Evolutionary conservation across 1,140 invertebrate species (phyloP).

Genomic region (Copidosoma floridanum): DNA sequence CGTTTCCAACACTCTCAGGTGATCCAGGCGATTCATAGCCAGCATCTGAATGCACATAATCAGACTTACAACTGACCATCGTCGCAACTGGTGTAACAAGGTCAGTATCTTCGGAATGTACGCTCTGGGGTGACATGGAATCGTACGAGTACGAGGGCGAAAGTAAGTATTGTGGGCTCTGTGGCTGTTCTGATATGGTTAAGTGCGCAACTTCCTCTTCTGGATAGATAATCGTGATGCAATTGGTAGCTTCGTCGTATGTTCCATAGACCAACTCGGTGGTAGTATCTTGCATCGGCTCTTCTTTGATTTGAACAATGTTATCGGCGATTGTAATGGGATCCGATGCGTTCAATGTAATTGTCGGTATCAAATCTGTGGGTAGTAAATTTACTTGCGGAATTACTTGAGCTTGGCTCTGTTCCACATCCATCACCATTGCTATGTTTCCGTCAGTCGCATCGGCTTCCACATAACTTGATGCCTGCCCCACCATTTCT

Average conservation of each 20-base stretch:
- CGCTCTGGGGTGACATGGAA: conserved; percentile 44
- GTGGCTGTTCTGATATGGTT: background rate
- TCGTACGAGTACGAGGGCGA: conserved; percentile 43
- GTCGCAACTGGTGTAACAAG: too few species aligned
- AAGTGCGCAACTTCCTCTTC: conserved; percentile 55
- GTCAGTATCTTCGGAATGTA: conserved; percentile 46
- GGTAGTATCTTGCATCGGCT: conserved; percentile 33
- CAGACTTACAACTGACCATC: conserved; percentile 31
- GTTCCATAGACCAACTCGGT: conserved; percentile 63
- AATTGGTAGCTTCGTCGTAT: conserved; percentile 69
- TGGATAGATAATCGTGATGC: conserved; percentile 69
- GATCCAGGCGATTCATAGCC: conserved; percentile 55
- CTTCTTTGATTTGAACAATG: conserved; percentile 32
- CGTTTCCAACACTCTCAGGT: conserved; percentile 26
- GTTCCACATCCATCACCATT: too few species aligned
- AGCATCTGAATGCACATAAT: conserved; percentile 44
- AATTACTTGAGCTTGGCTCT: too few species aligned
- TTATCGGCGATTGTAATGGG: conserved; percentile 15
- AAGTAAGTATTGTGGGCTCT: background rate
- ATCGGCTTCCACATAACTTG: conserved; percentile 78
- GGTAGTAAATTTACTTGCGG: too few species aligned
- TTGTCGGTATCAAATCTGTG: too few species aligned
- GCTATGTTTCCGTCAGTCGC: conserved; percentile 53
- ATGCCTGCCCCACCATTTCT: conserved; percentile 75
- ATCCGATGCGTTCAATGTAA: background rate